These are phyloP conservation scores for fruit fly (Drosophila melanogaster) DNA, from an alignment of 1,140 invertebrate genomes.

Conservation along the genomic window Release_6_plus_ISO1_MT NT_033779.5:3791001-3791500, in stretches of 20 bases:
- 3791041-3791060: constrained; percentile 92
- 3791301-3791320: too few species aligned
- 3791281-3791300: too few species aligned
- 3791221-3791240: constrained; percentile 11
- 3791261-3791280: too few species aligned
- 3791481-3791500: not conserved
- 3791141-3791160: constrained; percentile 89
- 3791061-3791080: constrained; percentile 91
- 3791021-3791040: constrained; percentile 91
- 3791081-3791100: constrained; percentile 94
- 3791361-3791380: not conserved
- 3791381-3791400: not conserved
- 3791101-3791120: constrained; percentile 95
- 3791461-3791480: not conserved
- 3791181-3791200: not conserved
- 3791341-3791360: constrained; percentile 4
- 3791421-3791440: not conserved
- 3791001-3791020: constrained; percentile 86
- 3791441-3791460: not conserved
- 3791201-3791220: constrained; percentile 7
- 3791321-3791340: not conserved
- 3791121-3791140: constrained; percentile 93
- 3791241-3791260: not conserved
- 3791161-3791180: not conserved
- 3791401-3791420: not conserved